Evolutionary conservation across 2,888 invertebrate genomes (phyloP), one percentile per base, ranked within the genome.

Genomic region (Rhamnusium bicolor): DNA sequence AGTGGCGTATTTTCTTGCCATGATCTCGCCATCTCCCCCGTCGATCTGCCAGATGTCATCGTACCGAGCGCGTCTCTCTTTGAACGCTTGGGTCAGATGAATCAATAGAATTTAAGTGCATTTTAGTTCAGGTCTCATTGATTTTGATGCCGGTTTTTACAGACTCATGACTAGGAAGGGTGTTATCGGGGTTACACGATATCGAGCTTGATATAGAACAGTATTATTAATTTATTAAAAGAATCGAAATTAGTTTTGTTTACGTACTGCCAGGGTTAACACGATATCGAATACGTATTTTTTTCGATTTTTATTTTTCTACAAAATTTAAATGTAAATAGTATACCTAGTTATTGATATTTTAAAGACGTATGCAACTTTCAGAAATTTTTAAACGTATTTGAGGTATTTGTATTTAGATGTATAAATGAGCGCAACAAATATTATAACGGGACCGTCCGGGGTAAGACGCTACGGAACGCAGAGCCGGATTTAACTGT

Each of bases 41-140:
- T 79, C 67, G 78, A 80, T 78, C 74, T 79, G 84, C 82, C 84
- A 84, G 84, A 84, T 84, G 84, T 84, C 83, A 82, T 81, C 83
- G 74, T 75, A 76, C 73, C 77, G 74, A 73, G 71, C 68, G 73
- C 70, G 66, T 72, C 69, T 63, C 71, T 71, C 67, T 65, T 71
- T 56, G 56, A 66, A 49, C 61, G 56, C 65, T 56, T 16, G 56
- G 71, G 71, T 71, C 71, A 67, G 71, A 71, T 62, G 70, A 65
- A 71, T 71, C 71, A 60, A 71, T 71, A 71, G 62, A 71, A 65
- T 71, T 71, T 71, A 66, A 67, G 71, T 66, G 67, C 71, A 56
- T 60, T 60, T 56, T 40, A 65, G 71, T 65, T 32, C 65, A 40
- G 58, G 65, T 58, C 54, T 60, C 71, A 60, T 66, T 66, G 71